Evolutionary conservation across 2,797 vertebrate genomes (phyloP).

Genomic region (Gymnopithys bicolor): DNA sequence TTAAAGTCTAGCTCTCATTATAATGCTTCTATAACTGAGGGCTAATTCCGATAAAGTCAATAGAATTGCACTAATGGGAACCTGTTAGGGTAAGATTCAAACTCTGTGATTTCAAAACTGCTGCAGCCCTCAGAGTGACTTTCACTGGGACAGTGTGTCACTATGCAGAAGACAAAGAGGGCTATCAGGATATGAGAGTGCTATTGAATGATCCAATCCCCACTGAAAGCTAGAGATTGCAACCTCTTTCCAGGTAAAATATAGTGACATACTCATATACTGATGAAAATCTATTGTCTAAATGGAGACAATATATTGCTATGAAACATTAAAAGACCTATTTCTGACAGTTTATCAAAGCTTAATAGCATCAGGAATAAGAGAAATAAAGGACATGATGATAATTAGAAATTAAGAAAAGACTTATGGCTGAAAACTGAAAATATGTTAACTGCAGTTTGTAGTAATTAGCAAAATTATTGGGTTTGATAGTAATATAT

Average conservation of each 20-base stretch:
- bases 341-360: conserved; percentile 14
- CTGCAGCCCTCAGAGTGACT: not conserved
- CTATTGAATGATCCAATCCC: not conserved
- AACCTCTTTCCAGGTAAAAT: not conserved
- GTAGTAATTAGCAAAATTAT: conserved; percentile 62
- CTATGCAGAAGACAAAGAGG: not conserved
- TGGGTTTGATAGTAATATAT: conserved; percentile 55
- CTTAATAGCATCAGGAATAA: not conserved
- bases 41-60: not conserved
- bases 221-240: not conserved
- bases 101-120: not conserved
- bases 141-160: not conserved
- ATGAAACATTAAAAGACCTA: not conserved
- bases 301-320: not conserved
- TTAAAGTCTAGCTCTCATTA: not conserved
- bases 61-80: not conserved
- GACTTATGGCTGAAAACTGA: conserved; percentile 36
- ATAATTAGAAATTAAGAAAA: conserved; percentile 19
- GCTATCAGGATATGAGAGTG: not conserved
- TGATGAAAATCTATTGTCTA: conserved; percentile 5
- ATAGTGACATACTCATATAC: not conserved
- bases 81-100: not conserved
- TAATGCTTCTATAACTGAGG: not conserved
- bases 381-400: conserved; percentile 1
- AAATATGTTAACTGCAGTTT: conserved; percentile 54